These are phyloP conservation scores for Drosophila nr. medialis DNA, from an alignment of 2,888 invertebrate genomes.

Conservation along the genomic window DNA sequence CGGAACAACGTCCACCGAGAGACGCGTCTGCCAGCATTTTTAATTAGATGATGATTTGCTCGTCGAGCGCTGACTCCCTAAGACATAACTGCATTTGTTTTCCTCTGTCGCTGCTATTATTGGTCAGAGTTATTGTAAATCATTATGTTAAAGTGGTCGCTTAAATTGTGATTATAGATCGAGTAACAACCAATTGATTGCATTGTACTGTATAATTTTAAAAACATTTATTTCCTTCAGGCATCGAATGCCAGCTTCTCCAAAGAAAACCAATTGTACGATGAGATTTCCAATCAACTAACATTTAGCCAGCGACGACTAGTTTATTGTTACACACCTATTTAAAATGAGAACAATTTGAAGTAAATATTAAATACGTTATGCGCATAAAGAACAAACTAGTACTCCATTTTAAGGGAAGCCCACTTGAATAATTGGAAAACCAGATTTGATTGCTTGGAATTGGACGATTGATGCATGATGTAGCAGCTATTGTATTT, in stretches of 20 bases:
- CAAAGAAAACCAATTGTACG: constrained; percentile 35
- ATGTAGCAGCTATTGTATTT: background rate
- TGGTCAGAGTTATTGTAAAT: constrained; percentile 38
- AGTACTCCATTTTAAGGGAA: background rate
- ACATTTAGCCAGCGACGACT: constrained; percentile 20
- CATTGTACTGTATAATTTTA: constrained; percentile 11
- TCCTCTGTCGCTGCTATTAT: constrained; percentile 33
- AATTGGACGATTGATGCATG: constrained; percentile 1
- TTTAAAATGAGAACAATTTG: constrained; percentile 15
- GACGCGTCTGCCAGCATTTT: constrained; percentile 56
- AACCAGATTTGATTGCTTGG: background rate
- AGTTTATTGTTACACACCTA: constrained; percentile 36
- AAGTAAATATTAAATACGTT: constrained; percentile 26
- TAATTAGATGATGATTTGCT: constrained; percentile 11
- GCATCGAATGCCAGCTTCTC: constrained; percentile 44
- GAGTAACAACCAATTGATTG: constrained; percentile 26
- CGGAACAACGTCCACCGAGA: constrained; percentile 33
- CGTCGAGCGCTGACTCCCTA: constrained; percentile 31
- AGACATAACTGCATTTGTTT: constrained; percentile 69
- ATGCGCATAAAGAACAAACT: constrained; percentile 12
- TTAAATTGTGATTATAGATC: constrained; percentile 21
- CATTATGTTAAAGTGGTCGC: constrained; percentile 37
- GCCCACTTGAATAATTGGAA: background rate
- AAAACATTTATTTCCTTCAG: constrained; percentile 21
- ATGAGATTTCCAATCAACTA: constrained; percentile 34